Evolutionary conservation across 2,113 vertebrate species (phyloP).

Genomic region (Cynoglossus semilaevis): DNA sequence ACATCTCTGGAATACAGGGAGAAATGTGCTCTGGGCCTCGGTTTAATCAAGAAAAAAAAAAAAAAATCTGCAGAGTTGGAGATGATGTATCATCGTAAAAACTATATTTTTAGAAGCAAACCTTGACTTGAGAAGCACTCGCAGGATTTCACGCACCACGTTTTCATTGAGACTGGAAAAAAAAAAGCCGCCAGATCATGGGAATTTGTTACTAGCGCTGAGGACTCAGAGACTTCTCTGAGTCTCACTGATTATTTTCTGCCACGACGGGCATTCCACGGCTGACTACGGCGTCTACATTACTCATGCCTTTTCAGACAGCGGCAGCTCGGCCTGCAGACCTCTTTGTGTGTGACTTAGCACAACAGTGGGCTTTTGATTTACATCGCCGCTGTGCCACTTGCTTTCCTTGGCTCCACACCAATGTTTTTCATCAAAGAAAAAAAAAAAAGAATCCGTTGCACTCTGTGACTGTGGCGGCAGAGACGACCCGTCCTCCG

Average conservation of each 20-base stretch:
- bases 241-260: constrained; percentile 5
- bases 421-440: constrained; percentile 81
- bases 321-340: constrained; percentile 75
- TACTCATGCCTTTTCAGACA: constrained; percentile 87
- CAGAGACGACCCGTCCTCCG: constrained; percentile 52
- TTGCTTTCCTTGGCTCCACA: constrained; percentile 81
- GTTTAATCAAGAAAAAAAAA: constrained; percentile 61
- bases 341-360: constrained; percentile 78
- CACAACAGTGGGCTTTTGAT: constrained; percentile 80
- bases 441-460: constrained; percentile 78
- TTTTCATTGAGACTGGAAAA: constrained; percentile 30
- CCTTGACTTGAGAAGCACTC: constrained; percentile 55
- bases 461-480: constrained; percentile 60
- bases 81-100: constrained; percentile 63
- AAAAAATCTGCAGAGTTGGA: constrained; percentile 63
- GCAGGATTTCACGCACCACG: constrained; percentile 15
- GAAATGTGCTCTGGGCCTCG: constrained; percentile 60
- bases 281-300: constrained; percentile 77
- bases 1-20: constrained; percentile 65
- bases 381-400: constrained; percentile 81
- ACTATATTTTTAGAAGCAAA: constrained; percentile 74
- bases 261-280: constrained; percentile 59
- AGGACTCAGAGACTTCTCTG: constrained; percentile 5
- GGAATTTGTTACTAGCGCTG: constrained; percentile 34
- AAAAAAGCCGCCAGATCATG: constrained; percentile 50